Evolutionary conservation across 2,113 vertebrate genomes (phyloP).

Genomic region (Oreochromis niloticus): DNA sequence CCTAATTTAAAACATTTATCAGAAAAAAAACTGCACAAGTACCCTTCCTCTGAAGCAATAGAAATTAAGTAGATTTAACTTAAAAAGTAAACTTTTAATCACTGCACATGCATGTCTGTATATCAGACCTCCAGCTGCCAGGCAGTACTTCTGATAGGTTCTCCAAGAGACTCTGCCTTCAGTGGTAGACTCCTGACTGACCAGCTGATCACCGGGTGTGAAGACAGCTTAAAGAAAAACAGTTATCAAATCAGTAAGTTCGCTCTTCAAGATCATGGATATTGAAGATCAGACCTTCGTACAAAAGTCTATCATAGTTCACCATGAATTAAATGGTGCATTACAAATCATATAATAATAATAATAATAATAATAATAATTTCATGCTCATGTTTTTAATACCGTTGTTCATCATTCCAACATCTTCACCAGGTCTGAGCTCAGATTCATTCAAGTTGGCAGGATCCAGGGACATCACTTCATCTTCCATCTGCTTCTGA

Average conservation of each 20-base stretch:
- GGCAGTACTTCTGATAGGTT: constrained; percentile 72
- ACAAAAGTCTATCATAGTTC: background rate
- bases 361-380: background rate
- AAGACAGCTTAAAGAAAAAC: background rate
- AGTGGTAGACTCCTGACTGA: constrained; percentile 47
- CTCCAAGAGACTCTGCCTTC: constrained; percentile 69
- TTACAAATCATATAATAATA: background rate
- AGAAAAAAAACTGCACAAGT: background rate
- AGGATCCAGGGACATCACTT: background rate
- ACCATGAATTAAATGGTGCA: background rate
- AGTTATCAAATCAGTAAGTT: background rate
- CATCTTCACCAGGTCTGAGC: background rate
- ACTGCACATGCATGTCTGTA: background rate
- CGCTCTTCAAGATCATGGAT: background rate
- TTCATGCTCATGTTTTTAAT: background rate
- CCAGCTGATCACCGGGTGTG: constrained; percentile 59
- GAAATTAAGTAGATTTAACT: background rate
- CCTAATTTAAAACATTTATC: background rate
- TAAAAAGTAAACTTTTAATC: background rate
- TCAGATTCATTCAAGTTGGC: background rate
- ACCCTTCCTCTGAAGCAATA: background rate
- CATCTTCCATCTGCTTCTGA: constrained; percentile 6
- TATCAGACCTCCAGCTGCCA: constrained; percentile 76
- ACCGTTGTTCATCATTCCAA: constrained; percentile 45
- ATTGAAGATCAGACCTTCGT: background rate